Percentiles rank a stretch among this genome's conserved stretches.
These are phyloP conservation scores for Sesamia nonagrioides DNA, from an alignment of 1,140 invertebrate species.

Conservation along the genomic window DNA sequence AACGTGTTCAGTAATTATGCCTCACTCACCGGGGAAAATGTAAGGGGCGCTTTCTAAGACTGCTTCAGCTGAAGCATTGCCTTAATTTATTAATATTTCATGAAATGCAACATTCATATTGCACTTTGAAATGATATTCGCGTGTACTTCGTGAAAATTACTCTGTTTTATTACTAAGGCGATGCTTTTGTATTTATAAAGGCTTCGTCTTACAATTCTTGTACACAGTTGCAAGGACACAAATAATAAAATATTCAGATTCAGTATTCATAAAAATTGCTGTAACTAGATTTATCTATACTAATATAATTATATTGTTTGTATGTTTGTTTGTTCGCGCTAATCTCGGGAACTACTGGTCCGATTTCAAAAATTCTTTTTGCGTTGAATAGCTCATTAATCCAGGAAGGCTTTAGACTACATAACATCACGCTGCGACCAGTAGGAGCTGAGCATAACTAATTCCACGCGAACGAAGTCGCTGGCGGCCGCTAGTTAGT, in stretches of 20 bases:
- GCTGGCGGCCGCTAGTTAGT: too few relatives aligned
- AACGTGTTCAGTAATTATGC: conserved; percentile 59
- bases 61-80: conserved; percentile 39
- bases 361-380: too few relatives aligned
- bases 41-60: conserved; percentile 43
- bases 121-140: conserved; percentile 1
- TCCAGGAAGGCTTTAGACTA: too few relatives aligned
- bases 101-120: conserved; percentile 14
- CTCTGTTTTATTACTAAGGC: conserved; percentile 9
- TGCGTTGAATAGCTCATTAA: too few relatives aligned
- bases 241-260: background rate
- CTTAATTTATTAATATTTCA: conserved; percentile 55
- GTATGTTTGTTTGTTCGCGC: too few relatives aligned
- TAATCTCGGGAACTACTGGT: too few relatives aligned
- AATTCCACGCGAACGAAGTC: too few relatives aligned
- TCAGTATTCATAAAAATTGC: background rate
- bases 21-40: conserved; percentile 37
- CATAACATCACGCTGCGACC: too few relatives aligned
- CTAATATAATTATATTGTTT: too few relatives aligned
- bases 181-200: conserved; percentile 20
- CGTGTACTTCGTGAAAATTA: conserved; percentile 33
- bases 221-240: background rate
- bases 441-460: too few relatives aligned
- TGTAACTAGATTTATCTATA: too few relatives aligned
- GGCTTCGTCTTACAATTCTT: conserved; percentile 4